These are phyloP conservation scores for Hormiphora californensis DNA, from an alignment of 37 sponge, comb jelly and placozoan species.

Conservation along the genomic window DNA sequence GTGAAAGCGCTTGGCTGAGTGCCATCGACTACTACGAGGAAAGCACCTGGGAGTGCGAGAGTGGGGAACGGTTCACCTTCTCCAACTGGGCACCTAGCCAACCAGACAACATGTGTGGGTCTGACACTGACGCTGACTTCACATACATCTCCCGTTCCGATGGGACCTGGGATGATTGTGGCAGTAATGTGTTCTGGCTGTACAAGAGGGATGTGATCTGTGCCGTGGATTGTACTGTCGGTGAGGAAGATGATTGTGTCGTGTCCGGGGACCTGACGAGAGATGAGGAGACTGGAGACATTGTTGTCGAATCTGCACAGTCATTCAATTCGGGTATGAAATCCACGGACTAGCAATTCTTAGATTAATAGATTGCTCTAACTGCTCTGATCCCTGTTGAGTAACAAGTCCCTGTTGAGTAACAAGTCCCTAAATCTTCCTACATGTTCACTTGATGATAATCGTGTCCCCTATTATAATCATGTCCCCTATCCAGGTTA, in stretches of 20 bases:
- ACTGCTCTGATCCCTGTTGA: too few relatives aligned
- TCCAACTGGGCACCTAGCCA: not conserved
- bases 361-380: too few relatives aligned
- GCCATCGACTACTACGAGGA: slow-evolving; percentile 16
- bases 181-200: not conserved
- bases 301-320: too few relatives aligned
- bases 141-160: not conserved
- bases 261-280: not conserved
- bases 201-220: not conserved
- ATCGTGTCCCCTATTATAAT: too few relatives aligned
- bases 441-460: too few relatives aligned
- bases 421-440: too few relatives aligned
- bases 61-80: not conserved
- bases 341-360: too few relatives aligned
- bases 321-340: too few relatives aligned
- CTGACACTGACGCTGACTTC: slow-evolving; percentile 11
- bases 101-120: not conserved
- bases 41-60: not conserved
- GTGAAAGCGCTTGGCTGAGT: not conserved
- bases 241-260: not conserved
- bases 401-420: too few relatives aligned
- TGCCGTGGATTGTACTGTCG: not conserved
- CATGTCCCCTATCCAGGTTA: too few relatives aligned
- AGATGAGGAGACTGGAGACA: too few relatives aligned
- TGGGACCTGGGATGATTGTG: not conserved